Percentiles rank a stretch among this genome's conserved stretches.
Conservation (phyloP, 2,888 invertebrate species). For the Antitype chi region DNA sequence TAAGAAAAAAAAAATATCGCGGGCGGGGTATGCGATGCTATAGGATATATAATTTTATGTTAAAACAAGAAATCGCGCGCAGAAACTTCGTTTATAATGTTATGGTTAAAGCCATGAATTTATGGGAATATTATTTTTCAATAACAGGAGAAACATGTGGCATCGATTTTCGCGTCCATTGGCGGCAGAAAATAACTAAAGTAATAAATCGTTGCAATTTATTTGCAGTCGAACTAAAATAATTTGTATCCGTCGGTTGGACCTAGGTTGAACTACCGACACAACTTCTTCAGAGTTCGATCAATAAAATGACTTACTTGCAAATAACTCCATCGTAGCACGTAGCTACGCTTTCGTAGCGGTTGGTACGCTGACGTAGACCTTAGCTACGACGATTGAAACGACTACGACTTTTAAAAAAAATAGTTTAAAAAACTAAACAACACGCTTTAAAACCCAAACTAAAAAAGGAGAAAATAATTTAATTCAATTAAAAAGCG, state of each 20-base stretch:
- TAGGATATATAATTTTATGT: no score
- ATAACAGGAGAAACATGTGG: neutral
- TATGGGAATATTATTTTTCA: neutral
- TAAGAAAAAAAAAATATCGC: no score
- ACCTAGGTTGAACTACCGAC: neutral
- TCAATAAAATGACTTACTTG: no score
- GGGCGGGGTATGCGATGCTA: no score
- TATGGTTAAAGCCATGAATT: neutral
- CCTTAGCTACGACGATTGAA: neutral
- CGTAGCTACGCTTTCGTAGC: neutral
- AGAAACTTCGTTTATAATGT: no score
- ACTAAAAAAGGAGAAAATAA: no score
- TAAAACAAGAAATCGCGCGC: no score
- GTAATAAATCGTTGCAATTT: neutral
- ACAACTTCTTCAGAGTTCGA: no score
- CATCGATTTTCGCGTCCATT: neutral
- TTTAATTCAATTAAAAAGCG: no score
- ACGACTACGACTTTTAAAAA: no score
- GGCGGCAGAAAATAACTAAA: neutral
- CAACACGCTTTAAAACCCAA: no score
- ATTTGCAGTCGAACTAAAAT: neutral
- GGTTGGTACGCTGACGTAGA: conserved; percentile 6
- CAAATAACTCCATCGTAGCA: neutral
- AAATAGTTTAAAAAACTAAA: no score
- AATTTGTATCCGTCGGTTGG: neutral